Conservation (phyloP, 2,797 vertebrate species). For the Oophaga sylvatica region DNA sequence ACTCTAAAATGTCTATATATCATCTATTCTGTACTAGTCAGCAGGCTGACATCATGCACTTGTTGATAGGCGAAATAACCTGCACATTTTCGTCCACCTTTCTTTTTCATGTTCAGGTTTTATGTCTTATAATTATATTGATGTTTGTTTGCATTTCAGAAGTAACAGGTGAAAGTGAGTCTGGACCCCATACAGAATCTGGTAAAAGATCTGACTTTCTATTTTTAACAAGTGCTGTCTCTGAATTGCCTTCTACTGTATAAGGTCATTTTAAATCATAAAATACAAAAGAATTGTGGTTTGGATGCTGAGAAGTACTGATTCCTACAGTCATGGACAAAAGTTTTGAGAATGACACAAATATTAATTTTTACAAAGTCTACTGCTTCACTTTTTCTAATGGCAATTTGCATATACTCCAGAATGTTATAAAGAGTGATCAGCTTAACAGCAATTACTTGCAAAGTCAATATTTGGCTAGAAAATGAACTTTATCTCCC, state of each 20-base stretch:
- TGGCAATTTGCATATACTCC: too few relatives aligned
- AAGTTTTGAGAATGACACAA: too few relatives aligned
- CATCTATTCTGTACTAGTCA: too few relatives aligned
- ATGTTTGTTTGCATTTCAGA: conserved; percentile 65
- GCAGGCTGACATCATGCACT: not conserved
- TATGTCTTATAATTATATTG: not conserved
- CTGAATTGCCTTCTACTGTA: not conserved
- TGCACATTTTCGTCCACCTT: not conserved
- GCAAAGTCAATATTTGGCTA: too few relatives aligned
- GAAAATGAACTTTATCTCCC: too few relatives aligned
- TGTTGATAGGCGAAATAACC: not conserved
- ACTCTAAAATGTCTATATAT: not conserved
- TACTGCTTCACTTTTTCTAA: too few relatives aligned
- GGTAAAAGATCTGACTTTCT: conserved; percentile 6
- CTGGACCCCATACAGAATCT: conserved; percentile 64
- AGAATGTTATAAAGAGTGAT: too few relatives aligned
- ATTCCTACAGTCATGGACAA: not conserved
- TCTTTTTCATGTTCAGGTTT: not conserved
- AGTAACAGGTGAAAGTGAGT: conserved; percentile 70
- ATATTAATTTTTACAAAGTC: too few relatives aligned
- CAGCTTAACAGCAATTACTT: too few relatives aligned
- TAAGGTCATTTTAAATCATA: not conserved
- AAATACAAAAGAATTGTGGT: not conserved
- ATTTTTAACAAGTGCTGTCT: not conserved
- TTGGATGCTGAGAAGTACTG: not conserved